Base-by-base conservation (phyloP, 2,113 vertebrate species). In the Aramus guarauna region DNA sequence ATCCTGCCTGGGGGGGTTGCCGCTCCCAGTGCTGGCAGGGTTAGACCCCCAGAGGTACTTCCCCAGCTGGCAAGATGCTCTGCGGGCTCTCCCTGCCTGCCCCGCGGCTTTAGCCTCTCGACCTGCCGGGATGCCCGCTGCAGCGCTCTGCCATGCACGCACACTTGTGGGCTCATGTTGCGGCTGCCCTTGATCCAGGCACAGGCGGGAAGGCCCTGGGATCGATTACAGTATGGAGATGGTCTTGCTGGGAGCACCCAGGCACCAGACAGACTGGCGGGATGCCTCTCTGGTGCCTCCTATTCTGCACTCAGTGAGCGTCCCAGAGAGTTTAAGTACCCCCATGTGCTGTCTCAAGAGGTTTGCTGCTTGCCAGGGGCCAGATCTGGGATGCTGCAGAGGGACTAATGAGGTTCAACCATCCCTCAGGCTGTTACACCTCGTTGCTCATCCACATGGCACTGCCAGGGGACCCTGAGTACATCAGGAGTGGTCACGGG, bases 251-350 rank as follows among this genome's bases (percentile, higher is more conserved):
- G 91, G 77, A 94, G 66, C 74, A 66, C 52, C 48, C 0, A 0
- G 43, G 12, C 6, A 15, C 8, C 10, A 22, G 55, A 19, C 16
- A 19, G 71, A 32, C 50, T 83, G 36, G 2, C 0, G 1, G 58
- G 32, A 30, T 7, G 3, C 1, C 27, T 69, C 29, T n/a, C 21
- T 3, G 3, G 5, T 30, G 43, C 52, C 30, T 86, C 7, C 37
- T n/a, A n/a, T n/a, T n/a, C n/a, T 11, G 19, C 13, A 2, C 1
- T 26, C 52, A 15, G 5, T 15, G 10, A 43, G 36, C 55, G 24
- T 8, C 86, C 45, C 1, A 0, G 9, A 39, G 56, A n/a, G 43
- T 43, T 43, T 4, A 15, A 32, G 23, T 80, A 5, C 36, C 10
- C 11, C 19, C 9, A 1, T 12, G 11, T 4, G 17, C 17, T 37